Conservation (phyloP, 1,140 invertebrate genomes). For the Euwallacea similis region DNA sequence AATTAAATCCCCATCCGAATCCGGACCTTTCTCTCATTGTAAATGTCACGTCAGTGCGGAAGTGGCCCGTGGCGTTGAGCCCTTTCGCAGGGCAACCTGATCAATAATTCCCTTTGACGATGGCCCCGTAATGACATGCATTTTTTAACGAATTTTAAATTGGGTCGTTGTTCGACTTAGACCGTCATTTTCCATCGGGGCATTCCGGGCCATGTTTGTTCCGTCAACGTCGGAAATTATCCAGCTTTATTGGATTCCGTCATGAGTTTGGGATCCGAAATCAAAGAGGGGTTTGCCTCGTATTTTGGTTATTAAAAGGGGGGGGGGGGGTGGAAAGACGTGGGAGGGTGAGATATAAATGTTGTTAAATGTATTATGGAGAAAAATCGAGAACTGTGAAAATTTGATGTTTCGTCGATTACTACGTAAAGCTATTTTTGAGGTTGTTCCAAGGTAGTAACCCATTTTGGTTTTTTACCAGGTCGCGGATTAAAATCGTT, state of each 20-base stretch:
- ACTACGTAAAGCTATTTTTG: too few relatives aligned
- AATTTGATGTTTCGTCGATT: too few relatives aligned
- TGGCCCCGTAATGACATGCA: slow-evolving; percentile 43
- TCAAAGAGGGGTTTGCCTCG: background rate
- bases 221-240: slow-evolving; percentile 8
- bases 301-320: too few relatives aligned
- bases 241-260: slow-evolving; percentile 16
- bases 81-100: slow-evolving; percentile 10
- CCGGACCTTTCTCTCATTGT: too few relatives aligned
- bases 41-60: background rate
- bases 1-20: too few relatives aligned
- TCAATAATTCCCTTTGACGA: slow-evolving; percentile 51
- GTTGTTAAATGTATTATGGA: too few relatives aligned
- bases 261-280: background rate
- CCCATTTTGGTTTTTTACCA: too few relatives aligned
- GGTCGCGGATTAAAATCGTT: too few relatives aligned
- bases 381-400: too few relatives aligned
- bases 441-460: too few relatives aligned
- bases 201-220: slow-evolving; percentile 9
- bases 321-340: too few relatives aligned
- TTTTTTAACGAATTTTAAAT: slow-evolving; percentile 44
- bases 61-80: background rate
- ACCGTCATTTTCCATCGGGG: background rate
- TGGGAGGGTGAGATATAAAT: too few relatives aligned
- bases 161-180: slow-evolving; percentile 33